A percentile compares a stretch with the other conserved stretches of the same genome.
Evolutionary conservation across 2,797 vertebrate genomes (phyloP).

Genomic region (Calcarius lapponicus): DNA sequence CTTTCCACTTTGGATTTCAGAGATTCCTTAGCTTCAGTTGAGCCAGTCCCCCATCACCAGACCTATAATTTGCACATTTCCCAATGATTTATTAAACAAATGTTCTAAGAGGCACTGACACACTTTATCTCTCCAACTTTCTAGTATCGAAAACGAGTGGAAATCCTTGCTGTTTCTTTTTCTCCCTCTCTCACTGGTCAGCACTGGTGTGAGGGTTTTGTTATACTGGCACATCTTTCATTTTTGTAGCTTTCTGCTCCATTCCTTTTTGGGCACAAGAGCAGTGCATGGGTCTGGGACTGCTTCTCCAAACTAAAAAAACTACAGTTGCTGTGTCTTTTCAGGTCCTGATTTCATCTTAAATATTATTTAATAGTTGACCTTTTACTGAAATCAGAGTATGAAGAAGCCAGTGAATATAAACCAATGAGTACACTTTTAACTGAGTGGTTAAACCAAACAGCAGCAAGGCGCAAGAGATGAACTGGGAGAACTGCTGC

Average conservation of each 20-base stretch:
- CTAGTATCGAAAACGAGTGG: neutral
- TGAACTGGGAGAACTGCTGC: neutral
- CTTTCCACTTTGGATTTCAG: neutral
- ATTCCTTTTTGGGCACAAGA: neutral
- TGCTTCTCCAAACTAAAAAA: neutral
- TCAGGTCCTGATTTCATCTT: neutral
- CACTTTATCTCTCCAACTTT: neutral
- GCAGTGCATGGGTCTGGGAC: neutral
- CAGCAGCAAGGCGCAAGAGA: neutral
- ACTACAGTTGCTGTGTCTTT: rapidly evolving
- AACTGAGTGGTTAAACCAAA: neutral
- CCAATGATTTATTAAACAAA: neutral
- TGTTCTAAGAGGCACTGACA: neutral
- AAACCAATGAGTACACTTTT: neutral
- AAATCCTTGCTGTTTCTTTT: neutral
- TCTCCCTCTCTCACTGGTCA: neutral
- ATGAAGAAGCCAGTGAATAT: neutral
- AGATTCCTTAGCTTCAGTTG: neutral
- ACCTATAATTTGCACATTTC: neutral
- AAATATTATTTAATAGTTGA: neutral
- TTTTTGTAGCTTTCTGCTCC: neutral
- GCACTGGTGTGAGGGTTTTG: neutral
- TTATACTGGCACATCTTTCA: neutral
- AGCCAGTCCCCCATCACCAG: neutral
- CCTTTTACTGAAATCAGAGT: neutral